Evolutionary conservation across 2,888 invertebrate genomes (phyloP).

Genomic region (Hyppa rectilinea): DNA sequence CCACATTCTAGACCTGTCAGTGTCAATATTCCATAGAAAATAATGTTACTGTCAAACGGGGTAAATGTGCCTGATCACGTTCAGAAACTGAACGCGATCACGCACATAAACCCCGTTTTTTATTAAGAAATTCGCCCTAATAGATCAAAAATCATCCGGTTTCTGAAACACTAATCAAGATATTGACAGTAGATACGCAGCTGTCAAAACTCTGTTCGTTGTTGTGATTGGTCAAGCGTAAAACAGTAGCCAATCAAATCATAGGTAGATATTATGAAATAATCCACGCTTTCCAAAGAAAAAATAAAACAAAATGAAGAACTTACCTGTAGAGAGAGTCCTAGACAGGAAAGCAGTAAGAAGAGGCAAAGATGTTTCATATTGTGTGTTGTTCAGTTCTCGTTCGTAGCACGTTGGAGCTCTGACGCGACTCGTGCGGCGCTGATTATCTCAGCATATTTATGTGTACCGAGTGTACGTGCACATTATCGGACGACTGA

Average conservation of each 20-base stretch:
- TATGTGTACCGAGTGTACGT: slow-evolving; percentile 43
- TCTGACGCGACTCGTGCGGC: slow-evolving; percentile 30
- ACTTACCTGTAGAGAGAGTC: slow-evolving; percentile 72
- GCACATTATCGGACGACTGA: slow-evolving; percentile 31
- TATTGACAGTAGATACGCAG: neutral
- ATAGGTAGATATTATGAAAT: neutral
- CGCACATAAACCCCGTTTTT: too few species aligned
- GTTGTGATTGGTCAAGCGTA: neutral
- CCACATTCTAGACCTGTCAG: neutral
- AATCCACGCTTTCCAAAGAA: neutral
- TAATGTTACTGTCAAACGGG: neutral
- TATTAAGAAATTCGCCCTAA: neutral
- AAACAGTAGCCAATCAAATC: neutral
- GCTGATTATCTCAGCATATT: slow-evolving; percentile 42
- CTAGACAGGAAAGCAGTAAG: slow-evolving; percentile 62
- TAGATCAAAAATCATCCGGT: neutral
- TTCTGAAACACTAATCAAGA: neutral
- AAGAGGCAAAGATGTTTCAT: slow-evolving; percentile 55
- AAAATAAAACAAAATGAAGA: neutral
- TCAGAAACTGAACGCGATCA: too few species aligned
- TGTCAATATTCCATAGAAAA: neutral
- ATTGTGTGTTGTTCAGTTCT: slow-evolving; percentile 10
- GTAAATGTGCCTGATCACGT: neutral
- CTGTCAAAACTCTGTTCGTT: neutral
- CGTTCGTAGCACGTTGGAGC: slow-evolving; percentile 14